Evolutionary conservation across 2,113 vertebrate species (phyloP).

Genomic region (Parotia lawesii): DNA sequence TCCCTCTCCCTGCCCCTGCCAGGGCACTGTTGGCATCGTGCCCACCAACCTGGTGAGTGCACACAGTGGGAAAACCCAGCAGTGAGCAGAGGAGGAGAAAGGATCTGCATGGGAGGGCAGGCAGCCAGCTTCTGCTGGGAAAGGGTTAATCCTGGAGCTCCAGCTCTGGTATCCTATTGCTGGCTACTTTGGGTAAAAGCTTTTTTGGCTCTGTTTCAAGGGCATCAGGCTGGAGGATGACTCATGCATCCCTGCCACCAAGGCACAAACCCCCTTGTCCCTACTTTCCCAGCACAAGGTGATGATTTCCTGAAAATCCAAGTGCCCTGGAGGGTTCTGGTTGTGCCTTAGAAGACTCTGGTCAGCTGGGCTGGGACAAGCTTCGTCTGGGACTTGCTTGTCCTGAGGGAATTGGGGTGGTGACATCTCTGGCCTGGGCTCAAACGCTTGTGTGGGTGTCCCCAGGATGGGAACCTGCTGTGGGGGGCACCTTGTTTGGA

Average conservation of each 20-base stretch:
- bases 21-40: accelerated
- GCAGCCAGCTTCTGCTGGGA: not conserved
- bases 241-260: conserved; percentile 24
- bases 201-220: conserved; percentile 74
- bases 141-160: conserved; percentile 58
- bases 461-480: too few relatives aligned
- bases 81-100: not conserved
- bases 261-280: conserved; percentile 25
- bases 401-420: not conserved
- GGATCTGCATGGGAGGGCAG: not conserved
- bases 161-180: conserved; percentile 58
- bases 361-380: not conserved
- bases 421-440: not conserved
- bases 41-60: not conserved
- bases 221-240: conserved; percentile 48
- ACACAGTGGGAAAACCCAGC: not conserved
- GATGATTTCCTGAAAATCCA: conserved; percentile 27
- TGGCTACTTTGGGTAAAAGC: conserved; percentile 65
- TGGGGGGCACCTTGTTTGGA: accelerated
- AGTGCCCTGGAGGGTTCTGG: not conserved
- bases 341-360: not conserved
- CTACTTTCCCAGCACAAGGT: not conserved
- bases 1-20: not conserved
- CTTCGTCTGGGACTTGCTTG: not conserved
- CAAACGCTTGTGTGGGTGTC: accelerated